Evolutionary conservation across 92 coral and sea anemone species (phyloP).

Genomic region (Palythoa caribaeorum): DNA sequence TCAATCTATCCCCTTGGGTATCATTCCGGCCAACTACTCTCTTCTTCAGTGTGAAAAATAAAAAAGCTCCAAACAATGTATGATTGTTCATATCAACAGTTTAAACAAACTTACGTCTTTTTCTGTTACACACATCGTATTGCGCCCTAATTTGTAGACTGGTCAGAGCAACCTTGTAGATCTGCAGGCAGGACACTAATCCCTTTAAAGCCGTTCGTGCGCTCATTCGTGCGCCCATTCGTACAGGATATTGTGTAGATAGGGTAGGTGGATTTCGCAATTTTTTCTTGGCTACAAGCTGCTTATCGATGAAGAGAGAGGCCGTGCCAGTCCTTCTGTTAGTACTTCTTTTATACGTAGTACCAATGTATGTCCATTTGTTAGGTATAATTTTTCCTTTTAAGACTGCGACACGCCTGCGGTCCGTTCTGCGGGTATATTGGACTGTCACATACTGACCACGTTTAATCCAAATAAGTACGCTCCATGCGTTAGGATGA

Average conservation of each 20-base stretch:
- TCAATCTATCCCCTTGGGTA: no score
- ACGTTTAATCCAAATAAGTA: constrained; percentile 71
- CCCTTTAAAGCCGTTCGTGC: constrained; percentile 51
- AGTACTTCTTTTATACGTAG: constrained; percentile 76
- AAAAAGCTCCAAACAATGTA: not conserved
- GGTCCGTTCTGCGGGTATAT: constrained; percentile 65
- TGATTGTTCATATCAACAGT: not conserved
- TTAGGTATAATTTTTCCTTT: constrained; percentile 51
- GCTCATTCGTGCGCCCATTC: constrained; percentile 70
- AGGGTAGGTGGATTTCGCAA: constrained; percentile 59
- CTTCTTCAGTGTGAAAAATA: no score
- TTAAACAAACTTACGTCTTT: constrained; percentile 22
- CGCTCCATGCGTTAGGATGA: constrained; percentile 82
- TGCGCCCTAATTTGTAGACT: constrained; percentile 47
- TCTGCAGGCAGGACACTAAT: constrained; percentile 72
- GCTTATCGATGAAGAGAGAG: constrained; percentile 75
- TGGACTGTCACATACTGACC: constrained; percentile 64
- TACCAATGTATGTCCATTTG: constrained; percentile 88
- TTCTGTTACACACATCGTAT: constrained; percentile 55
- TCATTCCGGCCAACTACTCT: no score
- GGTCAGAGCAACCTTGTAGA: constrained; percentile 68
- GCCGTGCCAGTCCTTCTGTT: constrained; percentile 80
- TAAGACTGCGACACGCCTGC: constrained; percentile 51
- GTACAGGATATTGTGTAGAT: constrained; percentile 77
- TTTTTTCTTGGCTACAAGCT: constrained; percentile 37